These are phyloP conservation scores for Pollachius pollachius DNA, from an alignment of 2,113 vertebrate genomes.

Conservation along the genomic window DNA sequence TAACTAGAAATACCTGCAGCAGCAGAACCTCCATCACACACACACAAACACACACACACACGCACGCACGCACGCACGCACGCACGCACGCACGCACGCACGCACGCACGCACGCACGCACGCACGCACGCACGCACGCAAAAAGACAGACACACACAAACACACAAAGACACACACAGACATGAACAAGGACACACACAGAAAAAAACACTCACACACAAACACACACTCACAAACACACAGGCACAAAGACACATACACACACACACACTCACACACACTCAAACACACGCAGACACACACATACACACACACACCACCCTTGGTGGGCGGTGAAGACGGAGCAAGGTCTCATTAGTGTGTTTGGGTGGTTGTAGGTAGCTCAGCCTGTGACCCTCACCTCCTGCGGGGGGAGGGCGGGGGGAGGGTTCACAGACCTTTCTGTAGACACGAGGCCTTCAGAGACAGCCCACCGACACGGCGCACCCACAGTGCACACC, in stretches of 20 bases:
- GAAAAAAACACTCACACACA: neutral
- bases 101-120: constrained; percentile 19
- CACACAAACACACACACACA: no score
- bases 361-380: constrained; percentile 36
- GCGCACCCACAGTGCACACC: no score
- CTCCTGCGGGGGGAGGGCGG: constrained; percentile 17
- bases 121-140: constrained; percentile 19
- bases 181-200: no score
- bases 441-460: constrained; percentile 54
- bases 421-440: constrained; percentile 37
- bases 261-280: constrained; percentile 19
- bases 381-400: constrained; percentile 53
- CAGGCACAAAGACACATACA: constrained; percentile 21
- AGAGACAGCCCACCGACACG: constrained; percentile 34
- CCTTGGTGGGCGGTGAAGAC: constrained; percentile 46
- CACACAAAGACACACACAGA: constrained; percentile 20
- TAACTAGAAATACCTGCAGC: no score
- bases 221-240: constrained; percentile 19
- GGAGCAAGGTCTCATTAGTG: constrained; percentile 70
- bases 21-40: no score
- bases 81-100: constrained; percentile 7
- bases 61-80: no score
- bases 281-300: constrained; percentile 20
- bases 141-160: constrained; percentile 20
- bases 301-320: constrained; percentile 31